Percentiles rank a stretch among this genome's conserved stretches.
phyloP scores from a whole-genome alignment of 2,113 vertebrate species.

The Spea bombifrons region DNA sequence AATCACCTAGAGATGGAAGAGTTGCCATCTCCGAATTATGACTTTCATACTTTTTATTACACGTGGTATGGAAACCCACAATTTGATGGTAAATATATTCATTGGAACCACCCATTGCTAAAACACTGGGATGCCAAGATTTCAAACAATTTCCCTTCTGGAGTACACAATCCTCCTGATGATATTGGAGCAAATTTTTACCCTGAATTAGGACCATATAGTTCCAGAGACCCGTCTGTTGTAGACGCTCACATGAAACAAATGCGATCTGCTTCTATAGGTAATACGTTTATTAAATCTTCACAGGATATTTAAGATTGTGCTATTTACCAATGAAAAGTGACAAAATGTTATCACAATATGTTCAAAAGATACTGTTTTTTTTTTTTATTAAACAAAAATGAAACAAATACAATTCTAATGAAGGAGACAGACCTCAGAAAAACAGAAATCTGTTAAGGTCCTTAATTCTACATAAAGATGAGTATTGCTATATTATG shows the following conservation, averaged over 20 bases:
- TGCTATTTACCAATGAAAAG: too few relatives aligned
- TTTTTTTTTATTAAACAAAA: too few relatives aligned
- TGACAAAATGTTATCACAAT: too few relatives aligned
- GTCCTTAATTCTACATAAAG: too few relatives aligned
- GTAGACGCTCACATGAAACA: conserved; percentile 93
- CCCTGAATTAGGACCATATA: conserved; percentile 89
- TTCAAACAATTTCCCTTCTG: conserved; percentile 80
- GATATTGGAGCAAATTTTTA: conserved; percentile 94
- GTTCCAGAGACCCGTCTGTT: conserved; percentile 85
- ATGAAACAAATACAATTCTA: too few relatives aligned
- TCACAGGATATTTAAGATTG: too few relatives aligned
- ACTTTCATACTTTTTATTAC: conserved; percentile 92
- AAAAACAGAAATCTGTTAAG: too few relatives aligned
- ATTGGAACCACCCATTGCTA: conserved; percentile 89
- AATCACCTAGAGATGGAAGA: conserved; percentile 60
- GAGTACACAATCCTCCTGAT: conserved; percentile 84
- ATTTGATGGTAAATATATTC: conserved; percentile 90
- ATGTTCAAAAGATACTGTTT: too few relatives aligned
- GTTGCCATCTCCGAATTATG: conserved; percentile 82
- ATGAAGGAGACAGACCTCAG: too few relatives aligned
- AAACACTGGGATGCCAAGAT: conserved; percentile 92
- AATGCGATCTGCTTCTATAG: conserved; percentile 83
- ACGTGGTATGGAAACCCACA: conserved; percentile 90
- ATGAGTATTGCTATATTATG: too few relatives aligned
- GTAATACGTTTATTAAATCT: conserved; percentile 63